These are phyloP conservation scores for Aquatica leii DNA, from an alignment of 2,888 invertebrate species.

Conservation along the genomic window DNA sequence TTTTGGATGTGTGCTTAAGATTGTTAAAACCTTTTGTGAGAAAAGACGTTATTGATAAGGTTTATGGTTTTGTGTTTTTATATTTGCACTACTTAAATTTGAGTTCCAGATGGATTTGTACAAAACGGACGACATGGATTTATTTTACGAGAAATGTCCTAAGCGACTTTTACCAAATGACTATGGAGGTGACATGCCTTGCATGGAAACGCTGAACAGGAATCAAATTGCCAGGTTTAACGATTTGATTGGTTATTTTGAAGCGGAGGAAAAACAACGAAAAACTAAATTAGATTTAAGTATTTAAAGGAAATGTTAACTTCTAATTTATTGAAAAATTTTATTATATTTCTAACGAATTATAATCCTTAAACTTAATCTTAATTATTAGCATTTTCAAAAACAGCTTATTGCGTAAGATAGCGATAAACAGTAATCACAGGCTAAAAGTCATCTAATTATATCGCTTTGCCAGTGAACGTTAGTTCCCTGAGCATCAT, in stretches of 20 bases:
- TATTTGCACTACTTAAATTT: not conserved
- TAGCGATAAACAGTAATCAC: no score
- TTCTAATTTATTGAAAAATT: no score
- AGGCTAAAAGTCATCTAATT: no score
- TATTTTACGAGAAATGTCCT: not conserved
- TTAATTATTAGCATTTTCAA: no score
- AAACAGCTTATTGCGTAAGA: no score
- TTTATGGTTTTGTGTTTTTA: conserved; percentile 13
- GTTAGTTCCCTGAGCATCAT: no score
- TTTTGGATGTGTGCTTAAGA: conserved; percentile 61
- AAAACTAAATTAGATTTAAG: no score
- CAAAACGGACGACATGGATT: not conserved
- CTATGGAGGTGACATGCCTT: conserved; percentile 5
- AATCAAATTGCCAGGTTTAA: not conserved
- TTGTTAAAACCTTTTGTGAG: conserved; percentile 67
- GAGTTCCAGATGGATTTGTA: not conserved
- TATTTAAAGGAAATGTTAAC: no score
- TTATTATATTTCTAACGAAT: no score
- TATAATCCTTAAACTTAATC: no score
- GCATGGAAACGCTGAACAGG: not conserved
- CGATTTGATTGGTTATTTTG: not conserved
- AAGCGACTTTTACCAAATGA: not conserved
- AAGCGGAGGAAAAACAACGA: not conserved
- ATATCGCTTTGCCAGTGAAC: no score
- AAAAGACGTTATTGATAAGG: conserved; percentile 42